Conservation (phyloP, 2,888 invertebrate species). For the Flexamia atlantica region DNA sequence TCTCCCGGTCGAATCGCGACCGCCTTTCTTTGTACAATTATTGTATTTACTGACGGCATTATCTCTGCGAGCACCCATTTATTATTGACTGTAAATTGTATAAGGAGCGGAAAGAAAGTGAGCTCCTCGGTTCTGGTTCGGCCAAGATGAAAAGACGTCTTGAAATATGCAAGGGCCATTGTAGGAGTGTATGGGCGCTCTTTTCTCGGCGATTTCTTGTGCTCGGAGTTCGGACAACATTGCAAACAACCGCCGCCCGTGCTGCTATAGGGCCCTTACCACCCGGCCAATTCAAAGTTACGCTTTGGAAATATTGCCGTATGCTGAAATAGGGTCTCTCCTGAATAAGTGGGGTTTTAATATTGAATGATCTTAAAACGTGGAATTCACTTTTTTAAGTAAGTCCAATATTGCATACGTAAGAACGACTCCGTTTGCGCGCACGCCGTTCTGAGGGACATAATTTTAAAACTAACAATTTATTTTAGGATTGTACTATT, state of each 20-base stretch:
- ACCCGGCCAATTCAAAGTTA: neutral
- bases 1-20: neutral
- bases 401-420: no score
- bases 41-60: conserved; percentile 20
- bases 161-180: conserved; percentile 58
- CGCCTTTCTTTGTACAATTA: neutral
- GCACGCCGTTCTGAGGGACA: no score
- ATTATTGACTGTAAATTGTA: conserved; percentile 52
- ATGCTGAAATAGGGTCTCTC: neutral
- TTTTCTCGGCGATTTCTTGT: conserved; percentile 43
- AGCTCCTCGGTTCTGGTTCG: conserved; percentile 36
- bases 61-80: conserved; percentile 28
- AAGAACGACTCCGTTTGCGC: no score
- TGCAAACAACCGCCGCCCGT: conserved; percentile 1
- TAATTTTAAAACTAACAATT: no score
- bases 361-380: neutral
- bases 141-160: conserved; percentile 43
- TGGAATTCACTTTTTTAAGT: no score
- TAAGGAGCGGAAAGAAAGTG: conserved; percentile 54
- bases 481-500: no score
- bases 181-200: conserved; percentile 16
- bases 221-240: conserved; percentile 38
- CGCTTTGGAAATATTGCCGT: neutral
- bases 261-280: neutral
- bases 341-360: neutral